Base-by-base conservation (phyloP, 2,888 invertebrate genomes). In the Pseudanteris insignis region DNA sequence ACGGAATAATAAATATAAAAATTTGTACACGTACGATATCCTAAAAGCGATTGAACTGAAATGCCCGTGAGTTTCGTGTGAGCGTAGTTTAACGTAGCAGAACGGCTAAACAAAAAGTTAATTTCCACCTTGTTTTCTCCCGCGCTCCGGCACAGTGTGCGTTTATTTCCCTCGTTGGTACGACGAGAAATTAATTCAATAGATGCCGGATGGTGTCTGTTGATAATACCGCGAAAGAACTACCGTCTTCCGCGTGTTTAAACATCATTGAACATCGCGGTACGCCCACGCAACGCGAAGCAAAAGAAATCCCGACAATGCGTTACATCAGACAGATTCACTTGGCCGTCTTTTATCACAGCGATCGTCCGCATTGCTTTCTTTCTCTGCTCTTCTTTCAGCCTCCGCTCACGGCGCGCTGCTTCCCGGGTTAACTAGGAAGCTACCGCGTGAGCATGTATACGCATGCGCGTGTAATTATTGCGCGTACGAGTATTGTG, bases 371-470 rank as follows among this genome's bases (percentile, higher is more conserved):
- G 21, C 8, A 15, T 41, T 25, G 13, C 11, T 12, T 44, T 9
- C 33, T 10, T 7, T 21, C 30, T 7, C 8, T 6, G 18, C 18
- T 1, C 24, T 32, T 26, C 34, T 26, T 28, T 37, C 30, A 33
- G 8, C 32, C 18, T 34, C 15, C 15, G 26, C 30, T 29, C 15
- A 32, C 15, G 33, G 21, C 8, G 36, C 48, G 53, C 47, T 59
- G 68, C 70, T 70, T 68, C 67, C 68, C 70, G 67, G 73, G 73
- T 74, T 70, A 74, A 72, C 72, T 70, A 73, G 73, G 73, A 74
- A 75, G 70, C 71, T 64, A 65, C 69, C 46, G 66, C 62, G 60
- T 47, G 54, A 57, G 50, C 54, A 54, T 47, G 55, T 53, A 59
- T 64, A 65, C 63, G 64, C 66, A 63, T 66, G 64, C 64, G 61